These are phyloP conservation scores for Malacosoma neustria DNA, from an alignment of 2,888 invertebrate genomes.

Conservation along the genomic window DNA sequence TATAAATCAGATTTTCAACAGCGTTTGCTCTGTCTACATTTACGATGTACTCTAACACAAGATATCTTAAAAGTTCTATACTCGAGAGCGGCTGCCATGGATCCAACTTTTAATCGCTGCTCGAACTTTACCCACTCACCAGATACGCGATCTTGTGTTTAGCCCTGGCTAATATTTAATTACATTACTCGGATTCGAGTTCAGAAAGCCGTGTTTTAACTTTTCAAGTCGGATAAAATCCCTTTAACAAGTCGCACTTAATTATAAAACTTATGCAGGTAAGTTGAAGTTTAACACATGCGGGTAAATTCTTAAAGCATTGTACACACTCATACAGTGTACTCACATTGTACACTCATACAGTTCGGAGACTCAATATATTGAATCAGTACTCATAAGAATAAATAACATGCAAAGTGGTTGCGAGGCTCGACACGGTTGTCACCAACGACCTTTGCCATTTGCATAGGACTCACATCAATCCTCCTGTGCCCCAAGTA, in stretches of 20 bases:
- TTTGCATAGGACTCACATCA: slow-evolving; percentile 12
- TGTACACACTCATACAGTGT: no score
- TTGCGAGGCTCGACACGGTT: not conserved
- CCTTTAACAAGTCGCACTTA: not conserved
- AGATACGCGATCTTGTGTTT: slow-evolving; percentile 20
- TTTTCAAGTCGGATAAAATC: not conserved
- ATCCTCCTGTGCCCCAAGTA: slow-evolving; percentile 16
- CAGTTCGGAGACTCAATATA: no score
- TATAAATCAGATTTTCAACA: no score
- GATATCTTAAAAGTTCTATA: not conserved
- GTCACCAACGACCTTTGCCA: slow-evolving; percentile 4
- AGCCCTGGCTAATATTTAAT: slow-evolving; percentile 5
- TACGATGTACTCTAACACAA: not conserved
- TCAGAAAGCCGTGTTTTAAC: not conserved
- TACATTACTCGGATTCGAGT: not conserved
- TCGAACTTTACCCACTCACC: slow-evolving; percentile 19
- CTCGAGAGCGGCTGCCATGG: not conserved
- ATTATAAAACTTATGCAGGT: no score
- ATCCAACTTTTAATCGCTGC: slow-evolving; percentile 33
- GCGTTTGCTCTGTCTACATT: not conserved
- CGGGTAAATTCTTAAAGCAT: no score
- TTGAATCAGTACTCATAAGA: no score
- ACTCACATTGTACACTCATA: no score
- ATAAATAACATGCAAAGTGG: not conserved
- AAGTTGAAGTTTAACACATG: no score